Conservation (phyloP, 1,140 invertebrate genomes). For the Archivesica marissinica region DNA sequence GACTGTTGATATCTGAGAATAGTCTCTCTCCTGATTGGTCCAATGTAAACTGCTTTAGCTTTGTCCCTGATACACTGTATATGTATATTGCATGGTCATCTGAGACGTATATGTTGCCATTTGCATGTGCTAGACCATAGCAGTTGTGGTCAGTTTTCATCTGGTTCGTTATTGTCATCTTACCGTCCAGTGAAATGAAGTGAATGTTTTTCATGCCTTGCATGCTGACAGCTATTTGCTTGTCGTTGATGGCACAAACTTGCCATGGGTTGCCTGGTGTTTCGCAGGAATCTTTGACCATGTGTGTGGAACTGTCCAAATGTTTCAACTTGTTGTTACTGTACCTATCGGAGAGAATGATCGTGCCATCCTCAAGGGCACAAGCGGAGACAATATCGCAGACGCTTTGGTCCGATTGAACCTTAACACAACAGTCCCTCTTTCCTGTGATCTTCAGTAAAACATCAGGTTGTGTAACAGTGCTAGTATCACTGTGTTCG, state of each 20-base stretch:
- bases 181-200: background rate
- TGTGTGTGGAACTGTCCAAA: conserved; percentile 1
- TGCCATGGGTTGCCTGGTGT: background rate
- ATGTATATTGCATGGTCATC: too few relatives aligned
- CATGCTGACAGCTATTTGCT: background rate
- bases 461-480: background rate
- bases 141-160: background rate
- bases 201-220: background rate
- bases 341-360: background rate
- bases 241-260: background rate
- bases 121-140: background rate
- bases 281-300: background rate
- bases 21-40: background rate
- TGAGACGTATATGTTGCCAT: background rate
- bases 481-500: background rate
- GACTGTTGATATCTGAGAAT: too few relatives aligned
- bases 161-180: background rate
- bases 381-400: background rate
- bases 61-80: background rate
- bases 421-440: background rate
- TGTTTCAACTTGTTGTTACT: conserved; percentile 1
- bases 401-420: background rate
- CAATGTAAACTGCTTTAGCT: background rate
- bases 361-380: background rate
- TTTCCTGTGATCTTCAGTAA: background rate